Conservation (phyloP, 1,140 invertebrate genomes). For the Atopsyche davidsoni region DNA sequence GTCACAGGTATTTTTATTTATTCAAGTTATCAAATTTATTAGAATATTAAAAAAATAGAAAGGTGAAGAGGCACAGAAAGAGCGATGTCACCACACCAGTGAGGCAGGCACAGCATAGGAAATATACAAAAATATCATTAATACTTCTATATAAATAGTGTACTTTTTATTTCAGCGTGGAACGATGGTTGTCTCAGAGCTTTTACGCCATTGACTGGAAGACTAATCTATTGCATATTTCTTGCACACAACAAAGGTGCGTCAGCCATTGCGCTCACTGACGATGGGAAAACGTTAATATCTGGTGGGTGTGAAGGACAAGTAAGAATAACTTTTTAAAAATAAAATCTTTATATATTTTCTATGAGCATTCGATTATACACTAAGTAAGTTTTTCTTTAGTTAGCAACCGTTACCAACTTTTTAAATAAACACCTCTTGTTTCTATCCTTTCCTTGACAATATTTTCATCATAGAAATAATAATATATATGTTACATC, state of each 20-base stretch:
- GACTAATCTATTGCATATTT: slow-evolving; percentile 70
- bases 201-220: slow-evolving; percentile 76
- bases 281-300: slow-evolving; percentile 65
- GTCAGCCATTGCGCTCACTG: slow-evolving; percentile 67
- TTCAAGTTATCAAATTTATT: no score
- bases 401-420: no score
- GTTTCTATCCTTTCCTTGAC: no score
- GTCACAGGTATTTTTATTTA: slow-evolving; percentile 53
- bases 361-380: neutral
- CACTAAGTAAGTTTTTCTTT: slow-evolving; percentile 1
- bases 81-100: no score
- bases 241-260: slow-evolving; percentile 85
- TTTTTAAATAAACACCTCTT: no score
- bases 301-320: slow-evolving; percentile 86
- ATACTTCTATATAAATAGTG: neutral
- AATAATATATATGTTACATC: no score
- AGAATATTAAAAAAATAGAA: no score
- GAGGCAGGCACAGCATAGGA: no score
- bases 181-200: slow-evolving; percentile 82
- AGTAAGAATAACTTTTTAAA: slow-evolving; percentile 36
- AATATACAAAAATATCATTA: no score
- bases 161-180: slow-evolving; percentile 54
- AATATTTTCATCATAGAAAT: no score
- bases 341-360: slow-evolving; percentile 2
- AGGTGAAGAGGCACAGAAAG: no score